Percentiles rank a stretch among this genome's conserved stretches.
These are phyloP conservation scores for Drosophila sp. DNA, from an alignment of 1,140 invertebrate genomes.

Conservation along the genomic window DNA sequence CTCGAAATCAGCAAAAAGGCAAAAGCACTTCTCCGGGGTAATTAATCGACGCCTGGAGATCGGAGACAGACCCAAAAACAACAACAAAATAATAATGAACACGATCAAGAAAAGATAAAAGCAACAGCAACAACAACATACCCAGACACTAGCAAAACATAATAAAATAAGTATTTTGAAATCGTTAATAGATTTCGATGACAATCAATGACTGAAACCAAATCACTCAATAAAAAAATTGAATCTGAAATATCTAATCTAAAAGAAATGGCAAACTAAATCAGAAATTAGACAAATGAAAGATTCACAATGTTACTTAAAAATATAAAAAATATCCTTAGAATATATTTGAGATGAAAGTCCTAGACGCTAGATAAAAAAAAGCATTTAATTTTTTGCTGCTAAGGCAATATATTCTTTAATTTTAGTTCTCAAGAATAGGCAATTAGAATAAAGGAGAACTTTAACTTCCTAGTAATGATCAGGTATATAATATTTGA, in stretches of 20 bases:
- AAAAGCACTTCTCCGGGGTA: constrained; percentile 58
- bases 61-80: constrained; percentile 35
- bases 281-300: background rate
- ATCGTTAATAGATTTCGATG: background rate
- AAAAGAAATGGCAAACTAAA: background rate
- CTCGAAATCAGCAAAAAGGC: constrained; percentile 70
- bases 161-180: background rate
- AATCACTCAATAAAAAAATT: background rate
- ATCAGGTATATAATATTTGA: no score
- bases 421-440: no score
- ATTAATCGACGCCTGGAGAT: constrained; percentile 66
- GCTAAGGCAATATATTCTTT: no score
- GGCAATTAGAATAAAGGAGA: no score
- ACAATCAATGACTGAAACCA: background rate
- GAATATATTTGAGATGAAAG: no score
- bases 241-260: background rate
- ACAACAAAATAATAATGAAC: constrained; percentile 1
- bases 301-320: background rate
- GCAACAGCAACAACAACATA: constrained; percentile 13
- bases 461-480: no score
- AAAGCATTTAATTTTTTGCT: no score
- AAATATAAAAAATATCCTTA: background rate
- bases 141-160: constrained; percentile 18
- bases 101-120: constrained; percentile 16
- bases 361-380: no score